Base-by-base conservation (phyloP, 23 tunicate genomes). In the Trididemnum nubilum region DNA sequence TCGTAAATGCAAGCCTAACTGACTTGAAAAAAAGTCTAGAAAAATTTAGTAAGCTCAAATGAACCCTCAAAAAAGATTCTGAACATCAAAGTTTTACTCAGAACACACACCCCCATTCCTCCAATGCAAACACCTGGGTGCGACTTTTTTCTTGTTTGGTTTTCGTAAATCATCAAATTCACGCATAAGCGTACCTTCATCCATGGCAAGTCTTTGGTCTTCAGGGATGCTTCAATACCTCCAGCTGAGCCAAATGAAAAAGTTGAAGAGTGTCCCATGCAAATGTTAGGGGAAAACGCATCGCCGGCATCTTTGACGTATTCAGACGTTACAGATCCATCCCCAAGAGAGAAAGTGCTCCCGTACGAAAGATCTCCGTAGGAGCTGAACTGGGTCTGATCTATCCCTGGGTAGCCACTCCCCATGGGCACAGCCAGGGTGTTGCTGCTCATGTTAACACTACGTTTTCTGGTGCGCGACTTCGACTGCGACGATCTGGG, bases 181-280 rank as follows among this genome's bases (percentile, higher is more conserved):
- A n/a, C n/a, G n/a, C 54, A 44, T 7, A 21, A n/a, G 5, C 78
- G 60, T 66, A 82, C 93, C 79, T 82, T 77, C 21, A 88, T 38
- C 93, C 93, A 88, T 4, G 93, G 83, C 0, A 88, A 19, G 65
- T 82, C 78, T 73, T 40, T 73, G 31, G 58, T 15, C 39, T 30
- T 37, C 28, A 40, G 2, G 2, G 58, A 40, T 38, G 28, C 9
- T 37, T 73, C 58, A 2, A 39, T 21, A 2, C 12, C 31, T 73
- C 2, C 30, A 2, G 30, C 9, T 21, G 78, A 73, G 19, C 78
- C 58, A 39, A 38, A 73, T 27, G 5, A 5, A 73, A 40, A 73
- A 38, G 78, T 2, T 37, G 74, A 67, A 7, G 38, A 33, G 33
- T 32, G 12, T 7, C 74, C 38, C 7, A 3, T 4, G 33, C 38